phyloP scores from a whole-genome alignment of 1,140 invertebrate genomes.

The Patella vulgata region DNA sequence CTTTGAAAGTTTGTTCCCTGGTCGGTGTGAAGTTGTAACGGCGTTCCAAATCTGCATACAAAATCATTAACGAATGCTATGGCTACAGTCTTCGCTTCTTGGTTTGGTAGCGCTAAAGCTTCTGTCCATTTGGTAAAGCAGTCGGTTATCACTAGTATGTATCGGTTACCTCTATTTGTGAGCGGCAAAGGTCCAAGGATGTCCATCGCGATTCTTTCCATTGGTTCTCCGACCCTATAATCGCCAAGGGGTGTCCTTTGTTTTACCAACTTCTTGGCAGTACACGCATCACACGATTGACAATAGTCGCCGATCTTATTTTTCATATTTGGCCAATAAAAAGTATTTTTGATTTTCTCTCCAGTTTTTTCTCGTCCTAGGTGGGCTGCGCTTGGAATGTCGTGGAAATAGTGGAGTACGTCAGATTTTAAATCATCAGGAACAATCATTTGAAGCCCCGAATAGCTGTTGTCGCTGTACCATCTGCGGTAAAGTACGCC shows the following conservation, averaged over 20 bases:
- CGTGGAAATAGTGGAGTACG: slow-evolving; percentile 31
- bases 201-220: slow-evolving; percentile 16
- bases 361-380: slow-evolving; percentile 29
- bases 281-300: slow-evolving; percentile 22
- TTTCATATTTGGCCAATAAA: slow-evolving; percentile 29
- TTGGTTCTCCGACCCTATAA: background rate
- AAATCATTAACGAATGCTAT: no score
- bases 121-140: no score
- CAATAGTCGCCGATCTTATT: slow-evolving; percentile 8
- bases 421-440: slow-evolving; percentile 9
- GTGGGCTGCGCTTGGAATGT: slow-evolving; percentile 19
- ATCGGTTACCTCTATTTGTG: slow-evolving; percentile 30
- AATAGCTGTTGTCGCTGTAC: slow-evolving; percentile 5
- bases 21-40: no score
- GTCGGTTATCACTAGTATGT: slow-evolving; percentile 42
- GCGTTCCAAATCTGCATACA: no score
- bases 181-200: no score
- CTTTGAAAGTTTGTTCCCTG: no score
- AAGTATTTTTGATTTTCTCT: slow-evolving; percentile 16
- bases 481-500: slow-evolving; percentile 29
- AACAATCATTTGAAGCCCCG: slow-evolving; percentile 14
- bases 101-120: slow-evolving; percentile 34
- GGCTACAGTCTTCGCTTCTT: no score
- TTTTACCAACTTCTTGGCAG: slow-evolving; percentile 12
- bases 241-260: slow-evolving; percentile 13